Percentiles rank a stretch among this genome's conserved stretches.
phyloP scores from a whole-genome alignment of 2,113 vertebrate species.

The Sceloporus undulatus region DNA sequence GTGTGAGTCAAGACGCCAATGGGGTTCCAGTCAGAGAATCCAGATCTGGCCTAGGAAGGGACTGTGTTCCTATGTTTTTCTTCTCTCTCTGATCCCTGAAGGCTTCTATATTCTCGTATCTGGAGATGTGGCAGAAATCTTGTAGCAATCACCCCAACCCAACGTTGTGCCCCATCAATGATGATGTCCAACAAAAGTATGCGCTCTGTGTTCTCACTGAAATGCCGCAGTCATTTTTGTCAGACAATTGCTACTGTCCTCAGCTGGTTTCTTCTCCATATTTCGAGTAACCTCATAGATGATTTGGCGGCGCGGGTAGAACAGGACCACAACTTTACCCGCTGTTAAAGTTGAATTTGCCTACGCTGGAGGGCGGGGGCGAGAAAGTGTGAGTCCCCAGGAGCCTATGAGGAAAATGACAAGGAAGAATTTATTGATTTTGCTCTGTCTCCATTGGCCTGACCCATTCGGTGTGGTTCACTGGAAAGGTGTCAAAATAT shows the following conservation, averaged over 20 bases:
- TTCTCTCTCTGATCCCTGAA: no score
- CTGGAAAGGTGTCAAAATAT: slow-evolving; percentile 54
- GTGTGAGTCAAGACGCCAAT: no score
- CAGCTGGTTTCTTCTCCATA: neutral
- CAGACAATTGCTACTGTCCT: neutral
- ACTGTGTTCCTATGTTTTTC: no score
- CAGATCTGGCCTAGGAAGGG: no score
- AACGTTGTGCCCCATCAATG: no score
- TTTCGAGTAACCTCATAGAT: neutral
- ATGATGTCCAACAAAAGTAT: no score
- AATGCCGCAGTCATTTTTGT: neutral
- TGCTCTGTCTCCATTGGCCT: slow-evolving; percentile 46
- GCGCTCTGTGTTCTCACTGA: no score
- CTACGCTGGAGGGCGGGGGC: no score
- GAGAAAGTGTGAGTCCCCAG: neutral
- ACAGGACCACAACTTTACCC: neutral
- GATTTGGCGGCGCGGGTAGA: neutral
- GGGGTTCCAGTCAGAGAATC: no score
- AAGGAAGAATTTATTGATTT: slow-evolving; percentile 68
- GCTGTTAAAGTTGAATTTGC: neutral
- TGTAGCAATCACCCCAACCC: no score
- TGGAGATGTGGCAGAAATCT: no score
- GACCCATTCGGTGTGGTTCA: slow-evolving; percentile 74
- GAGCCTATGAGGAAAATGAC: slow-evolving; percentile 13
- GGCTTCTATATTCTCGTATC: no score